Evolutionary conservation across 1,140 invertebrate genomes (phyloP).

Genomic region (Varroa destructor): DNA sequence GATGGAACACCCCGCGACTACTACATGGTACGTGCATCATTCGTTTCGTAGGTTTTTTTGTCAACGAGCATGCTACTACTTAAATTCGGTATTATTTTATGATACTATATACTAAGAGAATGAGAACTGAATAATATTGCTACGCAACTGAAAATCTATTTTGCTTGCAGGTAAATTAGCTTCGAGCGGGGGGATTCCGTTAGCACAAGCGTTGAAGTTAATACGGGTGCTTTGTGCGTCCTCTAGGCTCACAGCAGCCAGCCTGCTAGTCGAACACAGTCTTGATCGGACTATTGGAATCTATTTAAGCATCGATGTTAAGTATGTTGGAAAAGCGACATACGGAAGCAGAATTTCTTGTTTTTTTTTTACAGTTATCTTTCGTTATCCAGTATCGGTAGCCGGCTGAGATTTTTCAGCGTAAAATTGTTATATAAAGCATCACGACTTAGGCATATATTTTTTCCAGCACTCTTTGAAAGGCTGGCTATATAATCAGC

Average conservation of each 20-base stretch:
- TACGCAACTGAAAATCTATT: background rate
- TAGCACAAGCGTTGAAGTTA: conserved; percentile 9
- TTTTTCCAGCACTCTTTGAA: too few species aligned
- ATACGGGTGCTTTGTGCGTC: background rate
- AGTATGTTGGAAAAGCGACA: background rate
- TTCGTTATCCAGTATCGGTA: too few species aligned
- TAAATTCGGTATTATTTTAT: too few species aligned
- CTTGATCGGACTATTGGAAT: conserved; percentile 4
- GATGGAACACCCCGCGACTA: conserved; percentile 3
- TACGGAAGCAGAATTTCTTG: too few species aligned
- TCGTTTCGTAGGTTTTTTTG: background rate
- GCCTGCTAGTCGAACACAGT: background rate
- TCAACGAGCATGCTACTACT: too few species aligned
- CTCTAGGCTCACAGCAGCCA: background rate
- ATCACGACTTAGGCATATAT: too few species aligned
- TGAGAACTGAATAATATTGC: too few species aligned
- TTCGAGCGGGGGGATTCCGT: background rate
- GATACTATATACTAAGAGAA: too few species aligned
- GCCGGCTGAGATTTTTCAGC: too few species aligned
- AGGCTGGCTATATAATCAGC: too few species aligned
- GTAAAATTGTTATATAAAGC: too few species aligned
- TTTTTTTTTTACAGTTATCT: too few species aligned
- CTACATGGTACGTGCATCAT: background rate
- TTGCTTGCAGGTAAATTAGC: conserved; percentile 2
- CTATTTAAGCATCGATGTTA: background rate